Base-by-base conservation (phyloP, 2,888 invertebrate genomes). In the Rhingia rostrata region DNA sequence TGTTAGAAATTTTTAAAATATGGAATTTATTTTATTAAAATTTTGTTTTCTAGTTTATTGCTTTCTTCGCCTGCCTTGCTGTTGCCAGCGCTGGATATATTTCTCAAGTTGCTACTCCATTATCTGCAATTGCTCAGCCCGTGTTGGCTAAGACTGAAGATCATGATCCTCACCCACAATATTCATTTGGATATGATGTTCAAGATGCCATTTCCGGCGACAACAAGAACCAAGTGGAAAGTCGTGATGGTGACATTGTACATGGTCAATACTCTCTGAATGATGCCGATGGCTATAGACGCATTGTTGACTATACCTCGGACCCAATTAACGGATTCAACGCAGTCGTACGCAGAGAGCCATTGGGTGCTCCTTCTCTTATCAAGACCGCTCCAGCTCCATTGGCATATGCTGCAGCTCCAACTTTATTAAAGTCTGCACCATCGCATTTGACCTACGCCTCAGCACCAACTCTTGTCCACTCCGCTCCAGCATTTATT, bases 211-310 rank as follows among this genome's bases (percentile, higher is more conserved):
- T 91, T 4, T 90, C 92, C 7, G 92, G 92, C 39, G 92, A 92
- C 66, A 91, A 91, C 2, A 92, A 92, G 87, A 90, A 88, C 53
- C 91, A 91, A 86, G 90, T 91, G 39, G 92, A 92, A 87, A 89
- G 88, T 32, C 92, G 92, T 56, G 90, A 92, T 79, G 92, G 92
- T 58, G 91, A 91, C 78, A 86, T 90, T 30, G 92, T 92, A 10
- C 90, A 90, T 86, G 92, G 92, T 33, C 92, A 92, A 86, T 92
- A 92, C 87, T 92, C 92, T 3, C 87, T 92, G 86, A 88, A 90
- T 74, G 92, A 92, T 74, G 89, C 92, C 77, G 92, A 92, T 88
- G 92, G 92, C 7, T 90, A 89, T 73, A 88, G 91, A 77, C 90
- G 92, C 47, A 90, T 90, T 87, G 92, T 92, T 54, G 91, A 92